Percentiles rank a stretch among this genome's conserved stretches.
Conservation (phyloP, 2,113 vertebrate genomes). For the Galemys pyrenaicus region DNA sequence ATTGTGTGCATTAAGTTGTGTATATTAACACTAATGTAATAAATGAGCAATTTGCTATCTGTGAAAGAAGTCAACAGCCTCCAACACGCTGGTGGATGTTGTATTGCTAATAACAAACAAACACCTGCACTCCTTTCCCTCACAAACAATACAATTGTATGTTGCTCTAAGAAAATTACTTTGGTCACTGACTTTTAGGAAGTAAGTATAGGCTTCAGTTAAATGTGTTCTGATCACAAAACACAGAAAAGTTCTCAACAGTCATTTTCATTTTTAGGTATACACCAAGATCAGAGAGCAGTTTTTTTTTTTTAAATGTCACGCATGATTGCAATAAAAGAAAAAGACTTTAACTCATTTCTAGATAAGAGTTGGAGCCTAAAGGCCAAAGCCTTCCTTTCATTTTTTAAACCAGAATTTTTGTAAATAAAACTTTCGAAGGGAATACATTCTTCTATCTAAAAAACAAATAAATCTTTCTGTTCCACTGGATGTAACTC, state of each 20-base stretch:
- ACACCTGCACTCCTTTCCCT: slow-evolving; percentile 38
- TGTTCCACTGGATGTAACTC: not conserved
- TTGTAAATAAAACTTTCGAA: not conserved
- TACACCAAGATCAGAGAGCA: not conserved
- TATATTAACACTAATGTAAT: not conserved
- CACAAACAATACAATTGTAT: accelerated
- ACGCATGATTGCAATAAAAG: not conserved
- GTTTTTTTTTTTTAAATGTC: not conserved
- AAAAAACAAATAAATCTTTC: not conserved
- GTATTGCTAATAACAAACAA: slow-evolving; percentile 33
- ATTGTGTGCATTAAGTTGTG: not conserved
- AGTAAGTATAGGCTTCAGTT: not conserved
- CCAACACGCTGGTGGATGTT: not conserved
- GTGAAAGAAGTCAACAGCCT: slow-evolving; percentile 35
- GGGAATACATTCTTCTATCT: not conserved
- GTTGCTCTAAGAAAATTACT: not conserved
- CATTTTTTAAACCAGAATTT: not conserved
- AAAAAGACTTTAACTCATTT: not conserved
- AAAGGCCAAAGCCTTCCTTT: not conserved
- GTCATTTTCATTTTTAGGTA: not conserved
- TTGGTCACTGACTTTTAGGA: not conserved
- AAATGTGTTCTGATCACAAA: not conserved
- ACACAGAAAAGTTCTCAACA: not conserved
- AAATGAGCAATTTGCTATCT: not conserved
- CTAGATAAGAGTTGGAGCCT: not conserved